These are phyloP conservation scores for Luehdorfia chinensis DNA, from an alignment of 1,140 invertebrate genomes.

Conservation along the genomic window DNA sequence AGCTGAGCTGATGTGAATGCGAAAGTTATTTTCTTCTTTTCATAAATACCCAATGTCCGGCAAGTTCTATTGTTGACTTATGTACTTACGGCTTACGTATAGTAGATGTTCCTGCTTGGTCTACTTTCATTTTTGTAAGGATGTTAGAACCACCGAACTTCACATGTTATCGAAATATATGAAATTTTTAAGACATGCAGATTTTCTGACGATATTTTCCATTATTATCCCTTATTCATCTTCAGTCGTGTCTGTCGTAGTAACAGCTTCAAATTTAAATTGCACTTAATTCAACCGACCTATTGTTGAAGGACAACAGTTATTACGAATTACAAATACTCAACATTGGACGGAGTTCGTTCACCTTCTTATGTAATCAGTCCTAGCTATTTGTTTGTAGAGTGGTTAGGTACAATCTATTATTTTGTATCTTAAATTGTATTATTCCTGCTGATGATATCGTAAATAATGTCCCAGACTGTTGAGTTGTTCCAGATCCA, in stretches of 20 bases:
- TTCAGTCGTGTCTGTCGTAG: no score
- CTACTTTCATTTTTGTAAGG: no score
- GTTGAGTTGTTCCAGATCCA: background rate
- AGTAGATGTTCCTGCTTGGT: no score
- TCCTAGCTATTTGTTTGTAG: conserved; percentile 13
- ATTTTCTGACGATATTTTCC: no score
- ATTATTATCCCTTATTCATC: no score
- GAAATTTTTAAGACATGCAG: no score
- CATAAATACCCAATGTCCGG: conserved; percentile 1
- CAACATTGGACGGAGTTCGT: conserved; percentile 11
- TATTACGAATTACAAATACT: conserved; percentile 16
- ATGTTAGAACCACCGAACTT: no score
- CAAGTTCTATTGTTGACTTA: no score
- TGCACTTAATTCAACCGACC: background rate
- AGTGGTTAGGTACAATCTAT: conserved; percentile 10
- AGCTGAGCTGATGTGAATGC: background rate
- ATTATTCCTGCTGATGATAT: background rate
- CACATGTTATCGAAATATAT: no score
- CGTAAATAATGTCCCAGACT: conserved; percentile 1
- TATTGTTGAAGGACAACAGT: conserved; percentile 12
- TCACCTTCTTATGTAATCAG: conserved; percentile 16
- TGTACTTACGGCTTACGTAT: no score
- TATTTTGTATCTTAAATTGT: conserved; percentile 8
- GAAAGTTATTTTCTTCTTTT: conserved; percentile 10
- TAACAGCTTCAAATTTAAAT: background rate